Evolutionary conservation across 2,888 invertebrate species (phyloP), one percentile per base, ranked within the genome.

Genomic region (Andrena bicolor): DNA sequence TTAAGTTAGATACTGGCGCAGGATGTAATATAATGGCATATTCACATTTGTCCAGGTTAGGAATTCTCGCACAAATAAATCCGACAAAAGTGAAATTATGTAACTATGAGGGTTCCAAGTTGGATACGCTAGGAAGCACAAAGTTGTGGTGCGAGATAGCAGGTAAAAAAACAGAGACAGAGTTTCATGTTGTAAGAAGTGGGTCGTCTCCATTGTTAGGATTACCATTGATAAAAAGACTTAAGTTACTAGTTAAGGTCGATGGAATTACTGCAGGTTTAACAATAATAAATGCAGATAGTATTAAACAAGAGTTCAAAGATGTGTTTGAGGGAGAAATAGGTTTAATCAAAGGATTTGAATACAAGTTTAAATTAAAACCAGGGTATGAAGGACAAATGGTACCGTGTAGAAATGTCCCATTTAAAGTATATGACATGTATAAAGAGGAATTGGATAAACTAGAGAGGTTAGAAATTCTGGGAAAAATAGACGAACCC

Each of bases 131-230:
- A 16, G 49, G 49, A n/a, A 49, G 5, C 0, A 49, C n/a, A n/a
- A 49, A 16, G n/a, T n/a, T 49, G 8, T 16, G 16, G 49, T 49
- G 49, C 2, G 49, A 49, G n/a, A 49, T 49, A 16, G n/a, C 16
- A n/a, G 16, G n/a, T n/a, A 16, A n/a, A 16, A n/a, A n/a, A 49
- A n/a, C 16, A 49, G 49, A 49, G 49, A 6, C n/a, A 16, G 49
- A n/a, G n/a, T 49, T 49, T n/a, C n/a, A 49, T 49, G n/a, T 49
- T 5, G 49, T 49, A 49, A n/a, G n/a, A n/a, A 49, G n/a, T 49
- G 49, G 49, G n/a, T 49, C n/a, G n/a, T 49, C 49, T 49, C 49
- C 49, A 49, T 16, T 49, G n/a, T n/a, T 49, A 49, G 49, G 49
- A 49, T 49, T 49, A 49, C 49, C 49, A 0, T n/a, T 49, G n/a